These are phyloP conservation scores for Netelia fuscicornis DNA, from an alignment of 2,888 invertebrate genomes.

Conservation along the genomic window DNA sequence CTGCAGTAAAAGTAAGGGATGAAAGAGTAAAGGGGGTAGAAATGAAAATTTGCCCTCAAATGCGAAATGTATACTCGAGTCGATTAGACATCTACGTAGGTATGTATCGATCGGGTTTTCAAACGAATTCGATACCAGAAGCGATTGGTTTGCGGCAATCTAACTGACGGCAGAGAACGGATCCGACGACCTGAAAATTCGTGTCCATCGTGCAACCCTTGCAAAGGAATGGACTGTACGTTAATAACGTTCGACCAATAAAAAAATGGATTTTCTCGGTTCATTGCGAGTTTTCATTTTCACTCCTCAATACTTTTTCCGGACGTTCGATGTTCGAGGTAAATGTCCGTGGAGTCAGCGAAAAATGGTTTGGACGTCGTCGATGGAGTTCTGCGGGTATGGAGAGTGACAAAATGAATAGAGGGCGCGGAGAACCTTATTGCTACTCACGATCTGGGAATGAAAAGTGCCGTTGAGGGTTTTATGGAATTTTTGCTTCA, in stretches of 20 bases:
- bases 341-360: background rate
- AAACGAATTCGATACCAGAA: slow-evolving; percentile 3
- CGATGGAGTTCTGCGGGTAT: background rate
- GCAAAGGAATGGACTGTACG: slow-evolving; percentile 14
- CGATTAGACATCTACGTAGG: slow-evolving; percentile 14
- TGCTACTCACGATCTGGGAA: background rate
- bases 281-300: slow-evolving; percentile 11
- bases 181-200: background rate
- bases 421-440: background rate
- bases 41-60: slow-evolving; percentile 4
- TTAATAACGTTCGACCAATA: slow-evolving; percentile 41
- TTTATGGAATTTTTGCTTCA: background rate
- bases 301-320: background rate
- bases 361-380: background rate
- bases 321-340: background rate
- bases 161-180: slow-evolving; percentile 10
- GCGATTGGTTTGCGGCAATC: slow-evolving; percentile 26
- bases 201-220: background rate
- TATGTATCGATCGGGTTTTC: background rate
- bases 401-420: background rate
- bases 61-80: slow-evolving; percentile 3
- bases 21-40: background rate
- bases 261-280: slow-evolving; percentile 1
- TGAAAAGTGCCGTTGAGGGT: background rate
- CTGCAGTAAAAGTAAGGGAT: slow-evolving; percentile 11